A percentile compares a stretch with the other conserved stretches of the same genome.
These are phyloP conservation scores for Isichthys henryi DNA, from an alignment of 2,113 vertebrate genomes.

Conservation along the genomic window DNA sequence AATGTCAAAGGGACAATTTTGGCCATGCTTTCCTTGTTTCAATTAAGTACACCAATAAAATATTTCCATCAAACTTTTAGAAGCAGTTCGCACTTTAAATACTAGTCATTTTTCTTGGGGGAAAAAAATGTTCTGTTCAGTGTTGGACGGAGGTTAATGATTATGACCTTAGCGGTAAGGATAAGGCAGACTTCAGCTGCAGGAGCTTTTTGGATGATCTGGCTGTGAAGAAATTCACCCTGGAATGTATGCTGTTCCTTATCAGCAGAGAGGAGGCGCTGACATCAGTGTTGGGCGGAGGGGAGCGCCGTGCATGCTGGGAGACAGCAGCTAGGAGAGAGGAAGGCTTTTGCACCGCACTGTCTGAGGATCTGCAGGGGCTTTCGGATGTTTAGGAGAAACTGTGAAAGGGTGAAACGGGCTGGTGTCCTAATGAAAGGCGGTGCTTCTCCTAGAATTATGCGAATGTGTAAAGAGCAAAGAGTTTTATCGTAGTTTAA, in stretches of 20 bases:
- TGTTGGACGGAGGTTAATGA: not conserved
- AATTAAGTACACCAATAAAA: not conserved
- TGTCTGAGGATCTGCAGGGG: not conserved
- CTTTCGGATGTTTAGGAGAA: not conserved
- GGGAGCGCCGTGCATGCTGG: not conserved
- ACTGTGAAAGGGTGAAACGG: not conserved
- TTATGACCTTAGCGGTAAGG: not conserved
- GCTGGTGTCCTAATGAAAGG: not conserved
- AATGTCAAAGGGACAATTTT: not conserved
- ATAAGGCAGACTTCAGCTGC: not conserved
- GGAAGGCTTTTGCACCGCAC: not conserved
- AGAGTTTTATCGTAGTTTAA: not conserved
- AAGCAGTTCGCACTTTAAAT: not conserved
- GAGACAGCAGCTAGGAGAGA: not conserved
- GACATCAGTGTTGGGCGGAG: not conserved
- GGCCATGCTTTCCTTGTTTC: not conserved
- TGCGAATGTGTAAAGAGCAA: not conserved
- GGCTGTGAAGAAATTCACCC: not conserved
- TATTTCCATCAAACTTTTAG: not conserved
- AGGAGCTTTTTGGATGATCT: not conserved
- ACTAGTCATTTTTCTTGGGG: not conserved
- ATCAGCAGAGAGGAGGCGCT: not conserved
- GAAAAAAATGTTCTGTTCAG: not conserved
- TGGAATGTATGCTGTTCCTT: not conserved
- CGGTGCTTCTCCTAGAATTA: not conserved